These are phyloP conservation scores for Andricus grossulariae DNA, from an alignment of 1,140 invertebrate species.

Conservation along the genomic window DNA sequence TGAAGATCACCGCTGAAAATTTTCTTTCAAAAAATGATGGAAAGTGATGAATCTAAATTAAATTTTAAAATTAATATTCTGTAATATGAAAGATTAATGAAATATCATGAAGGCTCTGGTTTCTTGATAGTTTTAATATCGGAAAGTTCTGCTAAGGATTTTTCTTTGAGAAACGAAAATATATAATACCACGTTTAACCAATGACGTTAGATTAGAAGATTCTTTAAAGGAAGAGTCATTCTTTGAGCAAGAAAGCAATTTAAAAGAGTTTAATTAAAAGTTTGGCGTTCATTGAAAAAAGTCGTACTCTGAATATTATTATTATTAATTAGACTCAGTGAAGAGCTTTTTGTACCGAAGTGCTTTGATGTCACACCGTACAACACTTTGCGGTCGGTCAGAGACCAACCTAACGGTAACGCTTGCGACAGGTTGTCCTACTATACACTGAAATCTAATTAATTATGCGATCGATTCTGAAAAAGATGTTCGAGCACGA, in stretches of 20 bases:
- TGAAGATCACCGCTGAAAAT: no score
- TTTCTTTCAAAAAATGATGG: no score
- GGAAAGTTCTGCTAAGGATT: no score
- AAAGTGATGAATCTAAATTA: no score
- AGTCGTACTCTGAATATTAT: not conserved
- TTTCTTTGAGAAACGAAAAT: no score
- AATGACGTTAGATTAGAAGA: not conserved
- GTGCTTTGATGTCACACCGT: not conserved
- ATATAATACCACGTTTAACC: no score
- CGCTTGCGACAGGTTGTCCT: slow-evolving; percentile 46
- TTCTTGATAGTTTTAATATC: no score
- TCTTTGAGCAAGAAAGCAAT: not conserved
- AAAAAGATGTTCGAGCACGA: not conserved
- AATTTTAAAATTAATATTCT: no score
- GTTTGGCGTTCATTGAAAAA: not conserved
- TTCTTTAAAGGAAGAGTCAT: not conserved
- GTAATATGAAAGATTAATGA: no score
- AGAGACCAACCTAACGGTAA: slow-evolving; percentile 6
- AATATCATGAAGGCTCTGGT: no score
- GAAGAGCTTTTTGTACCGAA: not conserved
- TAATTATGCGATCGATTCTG: slow-evolving; percentile 50
- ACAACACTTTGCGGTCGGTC: slow-evolving; percentile 25
- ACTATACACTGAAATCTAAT: slow-evolving; percentile 55
- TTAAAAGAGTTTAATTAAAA: slow-evolving; percentile 18
- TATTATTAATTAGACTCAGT: slow-evolving; percentile 16